Evolutionary conservation across 2,113 vertebrate species (phyloP).

Genomic region (Empidonax traillii): DNA sequence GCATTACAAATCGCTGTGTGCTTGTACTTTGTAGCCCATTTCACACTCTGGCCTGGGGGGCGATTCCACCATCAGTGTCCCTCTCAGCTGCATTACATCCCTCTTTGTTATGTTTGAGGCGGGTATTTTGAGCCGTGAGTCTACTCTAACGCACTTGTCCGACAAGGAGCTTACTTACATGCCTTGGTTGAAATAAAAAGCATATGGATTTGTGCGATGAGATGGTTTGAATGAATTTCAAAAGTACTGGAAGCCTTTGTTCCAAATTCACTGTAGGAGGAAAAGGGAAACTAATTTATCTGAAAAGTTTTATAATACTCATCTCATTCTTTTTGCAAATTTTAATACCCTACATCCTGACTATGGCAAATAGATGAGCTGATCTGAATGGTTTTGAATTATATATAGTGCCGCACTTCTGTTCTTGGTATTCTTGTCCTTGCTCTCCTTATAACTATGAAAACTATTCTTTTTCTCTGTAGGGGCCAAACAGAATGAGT

Average conservation of each 20-base stretch:
- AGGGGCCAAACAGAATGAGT: background rate
- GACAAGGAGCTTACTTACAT: background rate
- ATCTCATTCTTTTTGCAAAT: background rate
- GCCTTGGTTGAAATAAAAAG: background rate
- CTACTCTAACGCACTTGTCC: background rate
- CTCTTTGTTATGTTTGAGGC: background rate
- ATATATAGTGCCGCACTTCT: background rate
- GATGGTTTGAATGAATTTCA: background rate
- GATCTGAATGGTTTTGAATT: slow-evolving; percentile 1
- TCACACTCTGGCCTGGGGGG: background rate
- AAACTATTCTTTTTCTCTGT: background rate
- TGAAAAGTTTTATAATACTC: slow-evolving; percentile 11
- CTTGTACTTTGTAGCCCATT: background rate
- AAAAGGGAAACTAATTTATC: background rate
- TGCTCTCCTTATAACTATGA: background rate
- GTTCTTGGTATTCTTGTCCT: background rate
- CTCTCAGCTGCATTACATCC: background rate
- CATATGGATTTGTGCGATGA: background rate
- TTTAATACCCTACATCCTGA: background rate
- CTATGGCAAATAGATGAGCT: background rate
- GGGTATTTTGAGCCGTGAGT: background rate
- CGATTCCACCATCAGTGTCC: background rate
- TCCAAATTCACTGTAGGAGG: background rate
- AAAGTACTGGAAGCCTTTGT: background rate
- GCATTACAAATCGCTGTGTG: background rate